These are phyloP conservation scores for Scelioninae gen. 2 DNA, from an alignment of 2,888 invertebrate genomes.

Conservation along the genomic window DNA sequence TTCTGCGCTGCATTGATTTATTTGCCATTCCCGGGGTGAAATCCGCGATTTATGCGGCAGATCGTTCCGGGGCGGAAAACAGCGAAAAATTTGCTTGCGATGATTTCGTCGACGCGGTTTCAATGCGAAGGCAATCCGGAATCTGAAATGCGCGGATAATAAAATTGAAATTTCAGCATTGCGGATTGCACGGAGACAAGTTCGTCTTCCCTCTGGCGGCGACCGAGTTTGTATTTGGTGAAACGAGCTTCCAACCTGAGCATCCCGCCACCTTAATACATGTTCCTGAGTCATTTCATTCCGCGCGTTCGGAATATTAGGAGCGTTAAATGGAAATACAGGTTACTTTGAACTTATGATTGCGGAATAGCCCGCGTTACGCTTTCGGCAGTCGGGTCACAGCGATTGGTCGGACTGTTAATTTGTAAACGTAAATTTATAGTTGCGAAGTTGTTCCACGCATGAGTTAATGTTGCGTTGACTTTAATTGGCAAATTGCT, in stretches of 20 bases:
- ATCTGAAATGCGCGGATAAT: constrained; percentile 47
- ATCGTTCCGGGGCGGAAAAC: background rate
- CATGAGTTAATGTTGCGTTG: constrained; percentile 27
- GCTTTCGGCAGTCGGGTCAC: constrained; percentile 45
- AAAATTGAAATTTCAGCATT: constrained; percentile 45
- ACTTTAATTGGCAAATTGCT: too few relatives aligned
- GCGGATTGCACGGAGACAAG: constrained; percentile 40
- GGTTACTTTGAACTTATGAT: constrained; percentile 21
- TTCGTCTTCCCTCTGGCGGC: constrained; percentile 41
- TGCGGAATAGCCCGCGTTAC: constrained; percentile 34
- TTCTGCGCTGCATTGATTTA: too few relatives aligned
- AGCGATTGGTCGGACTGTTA: constrained; percentile 6
- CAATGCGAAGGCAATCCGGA: constrained; percentile 38
- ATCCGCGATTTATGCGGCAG: too few relatives aligned
- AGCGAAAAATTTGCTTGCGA: constrained; percentile 23
- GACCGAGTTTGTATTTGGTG: constrained; percentile 50
- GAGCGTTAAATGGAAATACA: constrained; percentile 53
- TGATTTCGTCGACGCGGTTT: constrained; percentile 18
- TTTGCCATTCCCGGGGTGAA: too few relatives aligned
- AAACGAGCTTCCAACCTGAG: constrained; percentile 56
- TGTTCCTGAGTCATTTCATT: constrained; percentile 54
- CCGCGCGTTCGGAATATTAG: constrained; percentile 48
- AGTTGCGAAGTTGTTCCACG: too few relatives aligned
- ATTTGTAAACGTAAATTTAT: too few relatives aligned
- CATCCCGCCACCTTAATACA: constrained; percentile 49